A percentile compares a stretch with the other conserved stretches of the same genome.
These are phyloP conservation scores for Rhabdophis nuchalis DNA, from an alignment of 2,797 vertebrate genomes.

Conservation along the genomic window DNA sequence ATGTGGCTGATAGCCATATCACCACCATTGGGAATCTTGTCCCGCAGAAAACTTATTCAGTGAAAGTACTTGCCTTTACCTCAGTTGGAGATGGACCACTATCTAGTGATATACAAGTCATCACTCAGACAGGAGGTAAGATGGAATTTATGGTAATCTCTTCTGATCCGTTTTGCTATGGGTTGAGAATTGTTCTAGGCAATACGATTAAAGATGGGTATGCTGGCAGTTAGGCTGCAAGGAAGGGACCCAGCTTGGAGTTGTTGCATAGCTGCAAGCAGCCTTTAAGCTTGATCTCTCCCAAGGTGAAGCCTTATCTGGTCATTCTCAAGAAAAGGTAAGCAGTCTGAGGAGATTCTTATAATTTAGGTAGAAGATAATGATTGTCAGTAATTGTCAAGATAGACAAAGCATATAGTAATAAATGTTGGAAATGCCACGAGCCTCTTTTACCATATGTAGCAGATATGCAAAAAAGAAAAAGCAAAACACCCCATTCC, in stretches of 20 bases:
- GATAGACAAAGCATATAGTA: background rate
- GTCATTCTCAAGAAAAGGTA: background rate
- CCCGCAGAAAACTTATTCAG: conserved; percentile 95
- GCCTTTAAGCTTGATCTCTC: background rate
- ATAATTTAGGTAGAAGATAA: background rate
- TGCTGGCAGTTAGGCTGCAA: background rate
- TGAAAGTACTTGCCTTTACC: conserved; percentile 95
- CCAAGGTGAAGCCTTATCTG: background rate
- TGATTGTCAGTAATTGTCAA: background rate
- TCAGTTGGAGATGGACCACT: conserved; percentile 96
- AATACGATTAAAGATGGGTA: background rate
- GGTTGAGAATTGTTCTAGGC: background rate
- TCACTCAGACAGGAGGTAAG: conserved; percentile 97
- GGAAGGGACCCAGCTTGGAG: background rate
- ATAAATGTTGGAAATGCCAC: background rate
- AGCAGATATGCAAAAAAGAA: background rate
- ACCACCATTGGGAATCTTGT: conserved; percentile 92
- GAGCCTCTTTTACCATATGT: background rate
- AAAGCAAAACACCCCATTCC: background rate
- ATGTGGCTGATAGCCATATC: conserved; percentile 89
- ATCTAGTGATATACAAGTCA: conserved; percentile 94
- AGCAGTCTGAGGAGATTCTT: background rate
- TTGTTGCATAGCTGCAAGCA: background rate
- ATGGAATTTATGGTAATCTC: background rate
- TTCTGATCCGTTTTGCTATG: background rate